Base-by-base conservation (phyloP, 1,140 invertebrate genomes). In the Drosophila elegans region DNA sequence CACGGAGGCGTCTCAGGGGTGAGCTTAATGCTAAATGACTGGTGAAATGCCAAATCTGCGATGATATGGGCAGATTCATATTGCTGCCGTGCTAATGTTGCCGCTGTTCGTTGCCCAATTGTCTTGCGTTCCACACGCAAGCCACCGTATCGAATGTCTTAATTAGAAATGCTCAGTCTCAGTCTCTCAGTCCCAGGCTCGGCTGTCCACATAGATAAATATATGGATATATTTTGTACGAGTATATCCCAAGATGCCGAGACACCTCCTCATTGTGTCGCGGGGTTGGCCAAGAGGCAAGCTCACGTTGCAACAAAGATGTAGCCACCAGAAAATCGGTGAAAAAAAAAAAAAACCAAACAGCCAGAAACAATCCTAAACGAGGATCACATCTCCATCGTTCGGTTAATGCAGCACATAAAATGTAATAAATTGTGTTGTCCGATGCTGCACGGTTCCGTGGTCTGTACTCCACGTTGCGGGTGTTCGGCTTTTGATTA, bases 81-180 rank as follows among this genome's bases (percentile, higher is more conserved):
- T 16, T 76, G 74, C 66, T 46, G 75, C 38, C 52, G 62, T 69
- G 59, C 54, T 62, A 48, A 34, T 39, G 42, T 21, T 54, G 63
- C 49, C 51, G 61, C 55, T 38, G 73, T 25, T 49, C 39, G 41
- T 89, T 83, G 76, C 63, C 64, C 75, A 89, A 88, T 90, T 79
- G 78, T 85, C 49, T 90, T 64, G 81, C 81, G 78, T 82, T 90
- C 76, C 72, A 90, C 86, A 90, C 86, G 86, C 86, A 83, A 86
- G 67, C 80, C 55, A 25, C 71, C 85, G 57, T 90, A 89, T 90
- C 85, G 85, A 89, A 91, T 90, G 82, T 90, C 86, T 88, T 90
- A 90, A 91, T 90, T 90, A 90, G 86, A 90, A 90, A 90, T 83
- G 80, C 66, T 75, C 53, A 59, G 32, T 29, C 36, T 29, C 27